phyloP scores from a whole-genome alignment of 2,888 invertebrate species.

The Epistrophe grossulariae region DNA sequence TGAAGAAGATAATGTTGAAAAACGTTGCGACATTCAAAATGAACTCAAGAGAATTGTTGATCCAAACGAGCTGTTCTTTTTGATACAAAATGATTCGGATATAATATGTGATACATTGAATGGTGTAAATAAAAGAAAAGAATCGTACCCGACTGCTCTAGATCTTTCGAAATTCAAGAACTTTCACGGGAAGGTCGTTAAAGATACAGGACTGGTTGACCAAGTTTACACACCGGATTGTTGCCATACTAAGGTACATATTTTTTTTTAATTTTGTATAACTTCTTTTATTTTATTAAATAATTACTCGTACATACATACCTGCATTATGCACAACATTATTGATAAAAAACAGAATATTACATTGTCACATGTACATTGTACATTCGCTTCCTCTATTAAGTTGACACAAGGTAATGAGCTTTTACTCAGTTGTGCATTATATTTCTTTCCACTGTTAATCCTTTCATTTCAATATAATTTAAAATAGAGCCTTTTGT shows the following conservation, averaged over 20 bases:
- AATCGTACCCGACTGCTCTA: constrained; percentile 74
- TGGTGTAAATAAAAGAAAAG: background rate
- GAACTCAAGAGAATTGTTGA: constrained; percentile 52
- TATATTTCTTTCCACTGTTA: no score
- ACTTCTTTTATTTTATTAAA: background rate
- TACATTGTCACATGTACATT: no score
- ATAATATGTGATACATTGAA: background rate
- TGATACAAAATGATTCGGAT: constrained; percentile 63
- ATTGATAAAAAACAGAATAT: no score
- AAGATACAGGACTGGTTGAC: constrained; percentile 70
- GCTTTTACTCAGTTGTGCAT: no score
- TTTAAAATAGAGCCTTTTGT: no score
- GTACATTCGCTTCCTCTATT: no score
- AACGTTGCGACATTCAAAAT: constrained; percentile 43
- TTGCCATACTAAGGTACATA: constrained; percentile 55
- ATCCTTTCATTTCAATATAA: no score
- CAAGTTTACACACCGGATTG: constrained; percentile 60
- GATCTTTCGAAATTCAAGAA: constrained; percentile 79
- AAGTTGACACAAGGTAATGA: no score
- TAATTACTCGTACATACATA: no score
- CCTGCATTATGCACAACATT: no score
- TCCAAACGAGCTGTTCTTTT: constrained; percentile 62
- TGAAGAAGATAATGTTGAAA: constrained; percentile 1
- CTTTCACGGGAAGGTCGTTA: constrained; percentile 72
- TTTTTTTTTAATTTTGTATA: background rate